Conservation (phyloP, 2,888 invertebrate genomes). For the Epsilonema sp. region DNA sequence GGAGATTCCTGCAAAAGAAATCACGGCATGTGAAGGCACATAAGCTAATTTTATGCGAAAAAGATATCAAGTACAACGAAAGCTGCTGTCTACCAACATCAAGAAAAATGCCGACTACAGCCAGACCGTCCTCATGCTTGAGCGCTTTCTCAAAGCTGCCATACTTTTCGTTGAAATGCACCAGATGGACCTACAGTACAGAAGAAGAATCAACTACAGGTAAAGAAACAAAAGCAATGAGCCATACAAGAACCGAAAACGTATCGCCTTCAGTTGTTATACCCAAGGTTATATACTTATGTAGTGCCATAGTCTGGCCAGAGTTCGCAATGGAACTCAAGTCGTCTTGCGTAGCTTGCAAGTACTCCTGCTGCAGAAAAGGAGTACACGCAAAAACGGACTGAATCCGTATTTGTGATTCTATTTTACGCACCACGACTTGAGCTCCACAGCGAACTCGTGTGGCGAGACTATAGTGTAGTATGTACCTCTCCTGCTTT, state of each 20-base stretch:
- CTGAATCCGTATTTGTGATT: too few species aligned
- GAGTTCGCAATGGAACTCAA: too few species aligned
- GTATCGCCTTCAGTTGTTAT: too few species aligned
- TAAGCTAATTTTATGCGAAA: too few species aligned
- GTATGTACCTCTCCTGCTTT: slow-evolving; percentile 1
- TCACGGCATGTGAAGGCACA: too few species aligned
- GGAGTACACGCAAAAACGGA: too few species aligned
- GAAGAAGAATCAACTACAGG: too few species aligned
- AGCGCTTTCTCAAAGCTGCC: slow-evolving; percentile 16
- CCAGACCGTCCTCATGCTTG: slow-evolving; percentile 18
- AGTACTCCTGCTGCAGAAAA: too few species aligned
- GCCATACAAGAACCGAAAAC: neutral
- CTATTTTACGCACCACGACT: slow-evolving; percentile 15
- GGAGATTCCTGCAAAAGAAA: neutral
- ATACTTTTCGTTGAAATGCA: slow-evolving; percentile 22
- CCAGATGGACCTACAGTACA: slow-evolving; percentile 20
- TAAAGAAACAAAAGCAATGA: neutral
- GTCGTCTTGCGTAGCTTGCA: too few species aligned
- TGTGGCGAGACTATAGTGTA: too few species aligned
- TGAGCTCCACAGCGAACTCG: too few species aligned
- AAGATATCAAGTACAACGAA: too few species aligned
- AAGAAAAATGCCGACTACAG: slow-evolving; percentile 21
- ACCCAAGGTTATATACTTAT: neutral
- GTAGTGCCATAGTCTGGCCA: neutral
- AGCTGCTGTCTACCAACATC: slow-evolving; percentile 12